phyloP scores from a whole-genome alignment of 2,888 invertebrate genomes.

The Sclerodermus sp. region DNA sequence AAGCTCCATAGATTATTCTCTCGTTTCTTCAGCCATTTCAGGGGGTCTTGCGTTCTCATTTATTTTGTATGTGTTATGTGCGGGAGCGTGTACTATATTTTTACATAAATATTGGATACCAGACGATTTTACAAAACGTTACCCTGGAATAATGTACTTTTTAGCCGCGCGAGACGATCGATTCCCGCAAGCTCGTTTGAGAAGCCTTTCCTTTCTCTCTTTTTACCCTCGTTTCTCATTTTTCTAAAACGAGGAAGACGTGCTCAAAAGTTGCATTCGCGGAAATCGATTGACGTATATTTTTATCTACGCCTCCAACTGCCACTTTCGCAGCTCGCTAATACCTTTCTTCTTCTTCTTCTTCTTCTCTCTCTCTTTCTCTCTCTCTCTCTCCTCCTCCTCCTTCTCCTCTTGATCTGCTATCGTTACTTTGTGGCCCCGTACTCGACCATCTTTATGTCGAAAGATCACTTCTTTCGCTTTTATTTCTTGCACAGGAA shows the following conservation, averaged over 20 bases:
- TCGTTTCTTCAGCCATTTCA: too few species aligned
- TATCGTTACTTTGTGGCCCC: not conserved
- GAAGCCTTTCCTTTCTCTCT: not conserved
- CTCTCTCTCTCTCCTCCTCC: not conserved
- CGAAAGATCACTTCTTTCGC: too few species aligned
- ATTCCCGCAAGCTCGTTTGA: constrained; percentile 8
- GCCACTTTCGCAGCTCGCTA: constrained; percentile 10
- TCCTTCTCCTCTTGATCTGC: not conserved
- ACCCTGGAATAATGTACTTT: constrained; percentile 51
- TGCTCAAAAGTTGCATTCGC: not conserved
- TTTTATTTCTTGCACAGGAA: too few species aligned
- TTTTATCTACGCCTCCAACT: constrained; percentile 7
- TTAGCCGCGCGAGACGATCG: constrained; percentile 22
- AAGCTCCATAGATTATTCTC: too few species aligned
- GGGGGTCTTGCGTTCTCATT: too few species aligned
- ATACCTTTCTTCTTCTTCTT: not conserved
- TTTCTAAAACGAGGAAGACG: too few species aligned
- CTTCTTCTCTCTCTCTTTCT: not conserved
- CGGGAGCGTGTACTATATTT: constrained; percentile 18
- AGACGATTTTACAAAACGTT: constrained; percentile 47
- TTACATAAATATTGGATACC: constrained; percentile 48
- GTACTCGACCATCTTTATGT: too few species aligned
- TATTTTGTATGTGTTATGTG: too few species aligned
- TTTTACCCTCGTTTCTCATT: not conserved
- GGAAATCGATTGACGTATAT: constrained; percentile 2